phyloP scores from a whole-genome alignment of 2,888 invertebrate species.

The Glaucopsyche alexis region DNA sequence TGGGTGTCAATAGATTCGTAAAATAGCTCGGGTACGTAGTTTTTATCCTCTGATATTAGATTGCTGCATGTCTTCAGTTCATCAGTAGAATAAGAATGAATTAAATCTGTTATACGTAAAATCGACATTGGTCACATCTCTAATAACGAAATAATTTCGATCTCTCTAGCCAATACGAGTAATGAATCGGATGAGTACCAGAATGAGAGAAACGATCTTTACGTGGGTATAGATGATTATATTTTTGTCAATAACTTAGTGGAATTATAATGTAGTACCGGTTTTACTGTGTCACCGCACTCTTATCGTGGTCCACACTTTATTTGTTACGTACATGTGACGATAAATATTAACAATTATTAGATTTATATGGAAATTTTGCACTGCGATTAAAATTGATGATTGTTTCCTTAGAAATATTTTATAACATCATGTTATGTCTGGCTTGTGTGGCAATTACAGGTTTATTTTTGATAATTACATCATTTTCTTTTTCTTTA shows the following conservation, averaged over 20 bases:
- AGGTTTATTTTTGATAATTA: constrained; percentile 44
- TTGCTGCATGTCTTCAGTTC: no score
- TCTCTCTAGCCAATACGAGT: constrained; percentile 74
- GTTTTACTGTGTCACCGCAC: constrained; percentile 64
- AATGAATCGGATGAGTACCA: constrained; percentile 75
- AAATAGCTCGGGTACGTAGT: no score
- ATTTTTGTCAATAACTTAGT: constrained; percentile 62
- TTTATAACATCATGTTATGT: constrained; percentile 32
- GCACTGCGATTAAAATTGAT: constrained; percentile 16
- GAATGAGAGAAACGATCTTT: constrained; percentile 68
- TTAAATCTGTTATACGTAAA: constrained; percentile 27
- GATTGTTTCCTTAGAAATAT: constrained; percentile 35
- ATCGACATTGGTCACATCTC: constrained; percentile 39
- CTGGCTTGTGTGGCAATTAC: constrained; percentile 37
- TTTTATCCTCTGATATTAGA: no score
- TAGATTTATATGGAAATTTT: constrained; percentile 32
- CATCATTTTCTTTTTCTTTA: constrained; percentile 38
- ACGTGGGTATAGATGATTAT: constrained; percentile 64
- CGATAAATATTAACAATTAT: constrained; percentile 28
- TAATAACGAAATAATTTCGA: constrained; percentile 64
- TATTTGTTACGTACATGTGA: constrained; percentile 43
- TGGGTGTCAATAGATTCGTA: no score
- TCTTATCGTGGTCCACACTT: constrained; percentile 48
- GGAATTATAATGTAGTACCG: constrained; percentile 59
- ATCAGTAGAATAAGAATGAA: no score